phyloP scores from a whole-genome alignment of 2,797 vertebrate genomes.

The Brachyrhaphis roseni region DNA sequence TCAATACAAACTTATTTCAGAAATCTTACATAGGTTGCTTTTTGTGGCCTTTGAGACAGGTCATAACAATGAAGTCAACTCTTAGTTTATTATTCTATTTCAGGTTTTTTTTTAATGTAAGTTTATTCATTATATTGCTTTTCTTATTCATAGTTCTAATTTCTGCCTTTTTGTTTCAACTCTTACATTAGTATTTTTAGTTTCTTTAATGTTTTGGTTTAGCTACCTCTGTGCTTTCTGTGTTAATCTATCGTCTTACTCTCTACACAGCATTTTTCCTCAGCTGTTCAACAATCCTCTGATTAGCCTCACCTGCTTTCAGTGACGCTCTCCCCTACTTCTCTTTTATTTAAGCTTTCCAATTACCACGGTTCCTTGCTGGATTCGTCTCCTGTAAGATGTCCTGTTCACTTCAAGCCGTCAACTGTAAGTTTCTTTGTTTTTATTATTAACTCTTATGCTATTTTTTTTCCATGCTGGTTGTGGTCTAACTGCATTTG shows the following conservation, averaged over 20 bases:
- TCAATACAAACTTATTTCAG: too few relatives aligned
- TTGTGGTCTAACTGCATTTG: background rate
- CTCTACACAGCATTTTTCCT: background rate
- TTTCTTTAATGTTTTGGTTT: background rate
- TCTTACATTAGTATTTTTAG: background rate
- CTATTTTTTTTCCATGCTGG: background rate
- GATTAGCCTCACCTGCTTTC: background rate
- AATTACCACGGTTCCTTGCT: background rate
- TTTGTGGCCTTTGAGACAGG: too few relatives aligned
- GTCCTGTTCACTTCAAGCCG: background rate
- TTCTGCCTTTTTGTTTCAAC: background rate
- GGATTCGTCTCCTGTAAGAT: background rate
- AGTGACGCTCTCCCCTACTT: background rate
- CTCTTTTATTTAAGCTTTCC: background rate
- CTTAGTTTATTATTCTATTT: too few relatives aligned
- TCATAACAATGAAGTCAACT: too few relatives aligned
- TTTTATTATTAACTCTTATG: background rate
- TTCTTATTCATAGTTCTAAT: too few relatives aligned
- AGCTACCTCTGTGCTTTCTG: background rate
- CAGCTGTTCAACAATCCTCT: background rate
- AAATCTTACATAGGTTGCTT: too few relatives aligned
- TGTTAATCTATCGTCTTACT: background rate
- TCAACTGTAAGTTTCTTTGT: background rate
- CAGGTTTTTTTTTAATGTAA: too few relatives aligned
- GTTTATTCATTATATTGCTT: too few relatives aligned